phyloP scores from a whole-genome alignment of 2,797 vertebrate species.

The Notolepis coatsorum region DNA sequence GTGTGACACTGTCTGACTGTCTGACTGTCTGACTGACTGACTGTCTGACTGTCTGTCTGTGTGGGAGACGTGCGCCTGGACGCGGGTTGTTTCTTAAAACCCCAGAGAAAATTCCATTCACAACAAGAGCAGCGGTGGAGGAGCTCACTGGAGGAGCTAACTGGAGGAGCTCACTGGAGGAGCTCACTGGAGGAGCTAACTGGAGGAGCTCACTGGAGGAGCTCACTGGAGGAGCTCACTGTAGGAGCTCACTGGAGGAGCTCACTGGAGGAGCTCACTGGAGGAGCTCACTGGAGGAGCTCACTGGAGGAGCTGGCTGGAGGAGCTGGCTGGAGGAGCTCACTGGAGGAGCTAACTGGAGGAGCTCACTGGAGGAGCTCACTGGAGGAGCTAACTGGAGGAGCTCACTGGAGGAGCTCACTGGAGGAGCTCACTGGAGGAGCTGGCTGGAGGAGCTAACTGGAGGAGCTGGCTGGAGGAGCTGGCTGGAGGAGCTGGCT shows the following conservation, averaged over 20 bases:
- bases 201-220: constrained; percentile 63
- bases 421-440: constrained; percentile 51
- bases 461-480: constrained; percentile 56
- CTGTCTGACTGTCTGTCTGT: background rate
- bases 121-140: constrained; percentile 59
- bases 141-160: constrained; percentile 63
- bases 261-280: constrained; percentile 67
- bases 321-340: constrained; percentile 53
- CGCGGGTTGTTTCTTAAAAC: constrained; percentile 28
- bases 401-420: no score
- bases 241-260: constrained; percentile 58
- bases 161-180: constrained; percentile 64
- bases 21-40: background rate
- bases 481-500: constrained; percentile 73
- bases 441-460: constrained; percentile 71
- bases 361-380: constrained; percentile 52
- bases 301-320: constrained; percentile 69
- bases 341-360: constrained; percentile 69
- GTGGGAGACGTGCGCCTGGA: constrained; percentile 22
- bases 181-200: constrained; percentile 64
- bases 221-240: constrained; percentile 65
- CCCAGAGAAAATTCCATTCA: constrained; percentile 54
- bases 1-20: constrained; percentile 29
- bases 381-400: constrained; percentile 70
- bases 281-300: constrained; percentile 59